Evolutionary conservation across 2,888 invertebrate genomes (phyloP).

Genomic region (Empis livida): DNA sequence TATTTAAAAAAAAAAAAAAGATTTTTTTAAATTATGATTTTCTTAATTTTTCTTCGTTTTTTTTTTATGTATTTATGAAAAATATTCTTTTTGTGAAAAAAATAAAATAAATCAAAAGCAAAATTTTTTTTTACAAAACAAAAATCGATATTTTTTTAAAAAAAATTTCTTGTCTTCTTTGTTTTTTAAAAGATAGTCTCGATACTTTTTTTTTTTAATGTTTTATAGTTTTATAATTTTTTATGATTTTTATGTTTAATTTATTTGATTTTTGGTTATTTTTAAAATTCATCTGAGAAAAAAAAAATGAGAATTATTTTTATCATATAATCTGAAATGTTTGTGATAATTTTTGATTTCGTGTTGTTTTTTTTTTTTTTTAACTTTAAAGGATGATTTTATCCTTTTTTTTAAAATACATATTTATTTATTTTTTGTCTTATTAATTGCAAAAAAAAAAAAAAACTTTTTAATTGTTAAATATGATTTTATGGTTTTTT

Average conservation of each 20-base stretch:
- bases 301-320: too few relatives aligned
- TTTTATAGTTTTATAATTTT: too few relatives aligned
- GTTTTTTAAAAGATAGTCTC: slow-evolving; percentile 6
- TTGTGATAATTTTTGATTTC: not conserved
- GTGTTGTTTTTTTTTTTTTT: too few relatives aligned
- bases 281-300: not conserved
- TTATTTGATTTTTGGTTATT: slow-evolving; percentile 16
- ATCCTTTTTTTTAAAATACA: too few relatives aligned
- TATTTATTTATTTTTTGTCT: too few relatives aligned
- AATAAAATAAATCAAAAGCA: not conserved
- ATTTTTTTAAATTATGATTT: slow-evolving; percentile 4
- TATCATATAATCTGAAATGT: too few relatives aligned
- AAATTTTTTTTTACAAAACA: not conserved
- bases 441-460: too few relatives aligned
- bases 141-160: slow-evolving; percentile 11
- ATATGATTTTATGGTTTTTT: too few relatives aligned
- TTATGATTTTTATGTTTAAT: not conserved
- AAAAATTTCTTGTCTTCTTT: slow-evolving; percentile 10
- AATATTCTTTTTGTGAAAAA: slow-evolving; percentile 5
- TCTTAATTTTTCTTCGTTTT: too few relatives aligned
- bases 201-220: slow-evolving; percentile 9
- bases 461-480: too few relatives aligned
- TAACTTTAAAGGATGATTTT: slow-evolving; percentile 2
- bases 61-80: slow-evolving; percentile 13
- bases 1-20: not conserved